A percentile compares a stretch with the other conserved stretches of the same genome.
Conservation (phyloP, 2,113 vertebrate species). For the Albula goreensis region DNA sequence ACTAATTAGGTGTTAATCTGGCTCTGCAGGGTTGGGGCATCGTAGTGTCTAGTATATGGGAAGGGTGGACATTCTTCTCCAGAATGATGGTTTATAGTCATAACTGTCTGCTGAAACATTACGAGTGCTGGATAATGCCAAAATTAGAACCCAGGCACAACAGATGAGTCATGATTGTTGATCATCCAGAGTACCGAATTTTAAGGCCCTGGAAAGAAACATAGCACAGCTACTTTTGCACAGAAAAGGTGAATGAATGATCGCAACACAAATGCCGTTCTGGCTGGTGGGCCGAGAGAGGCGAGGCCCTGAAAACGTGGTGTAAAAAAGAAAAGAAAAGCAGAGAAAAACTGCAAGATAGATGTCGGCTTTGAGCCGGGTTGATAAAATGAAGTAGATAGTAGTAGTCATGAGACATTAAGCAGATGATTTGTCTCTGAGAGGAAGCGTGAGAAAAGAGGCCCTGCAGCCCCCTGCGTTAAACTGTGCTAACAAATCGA, state of each 20-base stretch:
- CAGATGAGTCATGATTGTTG: too few species aligned
- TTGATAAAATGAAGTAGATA: neutral
- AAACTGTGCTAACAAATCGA: conserved; percentile 25
- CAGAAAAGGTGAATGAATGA: neutral
- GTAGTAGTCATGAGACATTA: conserved; percentile 4
- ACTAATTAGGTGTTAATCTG: too few species aligned
- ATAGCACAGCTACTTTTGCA: neutral
- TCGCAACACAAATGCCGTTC: neutral
- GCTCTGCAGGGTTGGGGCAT: neutral
- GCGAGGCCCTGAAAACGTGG: neutral
- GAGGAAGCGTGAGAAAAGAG: conserved; percentile 12
- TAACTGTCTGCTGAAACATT: too few species aligned
- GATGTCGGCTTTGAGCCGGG: neutral
- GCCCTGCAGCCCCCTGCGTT: neutral
- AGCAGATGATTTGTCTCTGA: conserved; percentile 16
- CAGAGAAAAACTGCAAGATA: neutral
- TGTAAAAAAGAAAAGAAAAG: neutral
- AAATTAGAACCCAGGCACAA: too few species aligned
- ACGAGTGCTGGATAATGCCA: too few species aligned
- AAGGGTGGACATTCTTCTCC: too few species aligned
- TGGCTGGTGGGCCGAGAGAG: neutral
- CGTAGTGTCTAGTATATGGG: too few species aligned
- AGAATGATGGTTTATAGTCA: too few species aligned
- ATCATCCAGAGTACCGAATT: too few species aligned
- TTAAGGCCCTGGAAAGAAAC: too few species aligned